A percentile compares a stretch with the other conserved stretches of the same genome.
Conservation (phyloP, 2,113 vertebrate genomes). For the Cricetomys ansorgei region DNA sequence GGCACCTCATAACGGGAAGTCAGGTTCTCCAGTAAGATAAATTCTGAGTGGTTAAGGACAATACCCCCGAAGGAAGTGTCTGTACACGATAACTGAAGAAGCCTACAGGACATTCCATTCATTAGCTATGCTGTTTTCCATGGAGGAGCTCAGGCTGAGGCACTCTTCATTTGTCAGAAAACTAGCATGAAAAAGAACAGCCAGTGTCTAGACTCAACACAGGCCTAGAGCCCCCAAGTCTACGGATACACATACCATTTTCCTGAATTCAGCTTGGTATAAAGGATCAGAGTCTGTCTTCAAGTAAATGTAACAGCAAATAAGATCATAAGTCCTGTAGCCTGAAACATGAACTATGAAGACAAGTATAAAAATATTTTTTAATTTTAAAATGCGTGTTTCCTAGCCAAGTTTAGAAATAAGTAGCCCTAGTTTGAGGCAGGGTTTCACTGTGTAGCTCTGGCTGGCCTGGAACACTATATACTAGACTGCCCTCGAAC, state of each 20-base stretch:
- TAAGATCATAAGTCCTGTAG: background rate
- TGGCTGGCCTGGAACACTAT: background rate
- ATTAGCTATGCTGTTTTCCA: background rate
- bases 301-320: background rate
- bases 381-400: background rate
- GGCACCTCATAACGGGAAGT: slow-evolving; percentile 96
- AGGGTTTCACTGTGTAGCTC: background rate
- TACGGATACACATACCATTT: background rate
- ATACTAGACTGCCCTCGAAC: too few relatives aligned
- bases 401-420: background rate
- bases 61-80: background rate
- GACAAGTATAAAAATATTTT: background rate
- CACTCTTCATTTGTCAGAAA: background rate
- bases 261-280: slow-evolving; percentile 16
- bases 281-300: background rate
- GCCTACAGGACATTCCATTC: background rate
- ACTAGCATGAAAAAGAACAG: background rate
- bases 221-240: background rate
- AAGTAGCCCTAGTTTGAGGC: background rate
- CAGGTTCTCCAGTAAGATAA: slow-evolving; percentile 98
- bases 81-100: background rate
- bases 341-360: slow-evolving; percentile 13
- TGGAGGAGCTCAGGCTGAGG: background rate
- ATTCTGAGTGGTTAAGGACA: slow-evolving; percentile 92
- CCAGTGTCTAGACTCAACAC: background rate